Conservation (phyloP, 1,140 invertebrate species). For the Conopomorpha cramerella region DNA sequence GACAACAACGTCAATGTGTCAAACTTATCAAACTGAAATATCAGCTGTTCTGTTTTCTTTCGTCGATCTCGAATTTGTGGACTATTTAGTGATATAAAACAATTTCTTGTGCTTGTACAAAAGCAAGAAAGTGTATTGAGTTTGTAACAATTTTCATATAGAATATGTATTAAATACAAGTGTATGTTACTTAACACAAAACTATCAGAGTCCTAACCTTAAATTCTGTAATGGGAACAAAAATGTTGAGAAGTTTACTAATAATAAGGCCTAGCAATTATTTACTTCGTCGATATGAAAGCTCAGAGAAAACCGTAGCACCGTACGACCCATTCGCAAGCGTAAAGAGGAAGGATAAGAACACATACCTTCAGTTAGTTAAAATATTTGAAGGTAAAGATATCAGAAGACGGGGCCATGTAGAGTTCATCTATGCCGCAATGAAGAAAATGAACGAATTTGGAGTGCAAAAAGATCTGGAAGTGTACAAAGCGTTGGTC, state of each 20-base stretch:
- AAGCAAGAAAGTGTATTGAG: too few species aligned
- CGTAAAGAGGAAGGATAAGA: constrained; percentile 69
- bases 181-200: background rate
- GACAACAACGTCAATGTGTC: too few species aligned
- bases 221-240: constrained; percentile 27
- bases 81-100: background rate
- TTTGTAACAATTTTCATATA: too few species aligned
- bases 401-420: constrained; percentile 74
- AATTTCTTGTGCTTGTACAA: background rate
- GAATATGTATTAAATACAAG: background rate
- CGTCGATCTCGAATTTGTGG: background rate
- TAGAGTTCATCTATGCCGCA: constrained; percentile 92
- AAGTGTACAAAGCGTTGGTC: constrained; percentile 88
- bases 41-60: background rate
- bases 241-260: constrained; percentile 27
- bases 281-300: constrained; percentile 26
- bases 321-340: constrained; percentile 59
- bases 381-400: constrained; percentile 70
- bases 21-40: too few species aligned
- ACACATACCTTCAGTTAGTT: constrained; percentile 75
- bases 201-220: constrained; percentile 2
- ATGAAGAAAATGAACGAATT: constrained; percentile 89
- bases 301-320: constrained; percentile 33
- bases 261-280: constrained; percentile 15
- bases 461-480: constrained; percentile 87